Evolutionary conservation across 2,797 vertebrate species (phyloP).

Genomic region (Knipowitschia caucasica): DNA sequence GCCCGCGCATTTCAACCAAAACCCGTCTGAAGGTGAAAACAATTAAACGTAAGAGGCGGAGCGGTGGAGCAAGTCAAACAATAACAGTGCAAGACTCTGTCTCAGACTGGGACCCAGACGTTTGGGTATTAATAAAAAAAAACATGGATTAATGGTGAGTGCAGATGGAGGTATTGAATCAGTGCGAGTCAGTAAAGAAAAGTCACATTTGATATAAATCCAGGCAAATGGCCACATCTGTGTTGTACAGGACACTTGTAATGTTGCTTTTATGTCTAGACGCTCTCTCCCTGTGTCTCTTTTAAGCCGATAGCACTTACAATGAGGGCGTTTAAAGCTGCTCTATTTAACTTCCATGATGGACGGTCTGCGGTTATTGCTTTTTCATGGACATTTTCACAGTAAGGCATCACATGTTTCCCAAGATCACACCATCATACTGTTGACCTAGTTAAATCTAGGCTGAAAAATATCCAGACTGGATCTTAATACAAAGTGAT

Average conservation of each 20-base stretch:
- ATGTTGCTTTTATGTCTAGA: slow-evolving; percentile 1
- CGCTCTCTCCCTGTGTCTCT: not conserved
- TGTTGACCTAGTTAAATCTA: no score
- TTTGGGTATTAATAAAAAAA: slow-evolving; percentile 12
- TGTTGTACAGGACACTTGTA: not conserved
- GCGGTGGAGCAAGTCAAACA: slow-evolving; percentile 49
- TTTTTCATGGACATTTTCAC: no score
- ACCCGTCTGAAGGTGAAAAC: slow-evolving; percentile 69
- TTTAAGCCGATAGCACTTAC: no score
- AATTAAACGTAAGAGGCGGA: slow-evolving; percentile 52
- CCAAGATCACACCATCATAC: no score
- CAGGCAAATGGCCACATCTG: slow-evolving; percentile 21
- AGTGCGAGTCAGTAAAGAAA: slow-evolving; percentile 10
- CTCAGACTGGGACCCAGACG: slow-evolving; percentile 27
- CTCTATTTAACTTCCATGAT: no score
- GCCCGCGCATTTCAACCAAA: slow-evolving; percentile 29
- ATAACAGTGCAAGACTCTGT: slow-evolving; percentile 39
- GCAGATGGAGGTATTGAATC: slow-evolving; percentile 8
- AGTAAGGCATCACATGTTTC: no score
- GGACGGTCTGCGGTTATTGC: no score
- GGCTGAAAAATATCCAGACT: no score
- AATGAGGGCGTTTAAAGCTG: no score
- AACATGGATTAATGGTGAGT: slow-evolving; percentile 21
- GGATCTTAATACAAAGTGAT: no score
- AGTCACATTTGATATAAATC: slow-evolving; percentile 33